Conservation (phyloP, 1,140 invertebrate species). For the Drosophila eugracilis region DNA sequence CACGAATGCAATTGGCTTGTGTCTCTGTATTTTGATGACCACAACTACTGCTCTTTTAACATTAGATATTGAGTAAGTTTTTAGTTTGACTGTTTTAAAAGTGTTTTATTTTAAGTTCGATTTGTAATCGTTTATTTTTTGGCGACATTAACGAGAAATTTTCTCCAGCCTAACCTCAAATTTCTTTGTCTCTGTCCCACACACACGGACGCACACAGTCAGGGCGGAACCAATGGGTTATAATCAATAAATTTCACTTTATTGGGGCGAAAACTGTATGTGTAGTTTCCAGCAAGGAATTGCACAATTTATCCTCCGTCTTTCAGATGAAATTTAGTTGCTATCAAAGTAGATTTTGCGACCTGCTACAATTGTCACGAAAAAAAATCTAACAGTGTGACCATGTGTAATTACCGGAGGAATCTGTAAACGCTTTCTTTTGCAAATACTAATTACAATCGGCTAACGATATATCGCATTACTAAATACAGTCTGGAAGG, state of each 20-base stretch:
- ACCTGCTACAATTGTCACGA: constrained; percentile 24
- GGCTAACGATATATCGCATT: too few relatives aligned
- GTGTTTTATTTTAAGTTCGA: constrained; percentile 49
- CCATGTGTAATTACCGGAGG: too few relatives aligned
- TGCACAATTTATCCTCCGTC: constrained; percentile 30
- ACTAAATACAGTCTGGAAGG: too few relatives aligned
- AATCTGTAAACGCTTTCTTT: too few relatives aligned
- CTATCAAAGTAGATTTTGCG: constrained; percentile 7
- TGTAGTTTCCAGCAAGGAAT: constrained; percentile 1
- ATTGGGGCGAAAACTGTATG: not conserved
- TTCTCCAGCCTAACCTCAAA: constrained; percentile 69
- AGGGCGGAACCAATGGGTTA: constrained; percentile 10
- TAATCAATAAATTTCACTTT: constrained; percentile 3
- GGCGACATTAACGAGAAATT: constrained; percentile 57
- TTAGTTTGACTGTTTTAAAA: constrained; percentile 28
- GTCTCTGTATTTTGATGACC: not conserved
- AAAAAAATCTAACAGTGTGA: too few relatives aligned
- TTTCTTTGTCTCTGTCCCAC: constrained; percentile 39
- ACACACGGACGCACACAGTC: constrained; percentile 17
- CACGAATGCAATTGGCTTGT: constrained; percentile 55
- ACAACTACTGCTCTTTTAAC: not conserved
- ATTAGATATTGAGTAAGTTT: not conserved
- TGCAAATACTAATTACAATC: too few relatives aligned
- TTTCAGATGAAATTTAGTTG: constrained; percentile 8
- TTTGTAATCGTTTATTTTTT: constrained; percentile 30